Evolutionary conservation across 2,888 invertebrate species (phyloP).

Genomic region (Aelia acuminata): DNA sequence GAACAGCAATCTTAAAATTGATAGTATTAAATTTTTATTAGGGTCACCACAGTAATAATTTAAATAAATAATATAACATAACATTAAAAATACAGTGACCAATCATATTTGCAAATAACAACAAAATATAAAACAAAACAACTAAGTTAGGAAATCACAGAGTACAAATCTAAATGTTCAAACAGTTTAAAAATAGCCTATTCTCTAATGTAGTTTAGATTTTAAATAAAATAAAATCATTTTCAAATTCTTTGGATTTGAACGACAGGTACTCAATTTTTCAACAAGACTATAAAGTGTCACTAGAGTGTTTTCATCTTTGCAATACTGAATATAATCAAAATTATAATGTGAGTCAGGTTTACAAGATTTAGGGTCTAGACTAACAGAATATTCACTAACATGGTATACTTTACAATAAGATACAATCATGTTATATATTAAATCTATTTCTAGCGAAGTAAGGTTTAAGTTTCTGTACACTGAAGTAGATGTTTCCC

Average conservation of each 20-base stretch:
- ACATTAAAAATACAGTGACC: not conserved
- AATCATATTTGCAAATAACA: not conserved
- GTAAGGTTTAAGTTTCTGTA: constrained; percentile 19
- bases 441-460: constrained; percentile 39
- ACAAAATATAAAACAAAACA: not conserved
- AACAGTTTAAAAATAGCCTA: not conserved
- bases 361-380: not conserved
- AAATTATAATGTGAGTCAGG: constrained; percentile 45
- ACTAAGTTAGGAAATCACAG: not conserved
- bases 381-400: not conserved
- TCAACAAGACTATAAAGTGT: constrained; percentile 14
- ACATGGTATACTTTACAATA: constrained; percentile 50
- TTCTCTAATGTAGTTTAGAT: not conserved
- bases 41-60: not conserved
- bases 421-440: constrained; percentile 18
- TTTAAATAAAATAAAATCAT: constrained; percentile 35
- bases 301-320: constrained; percentile 23
- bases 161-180: not conserved
- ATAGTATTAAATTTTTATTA: not conserved
- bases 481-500: constrained; percentile 36
- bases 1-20: not conserved
- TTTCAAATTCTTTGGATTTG: constrained; percentile 40
- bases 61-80: not conserved
- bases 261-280: constrained; percentile 34
- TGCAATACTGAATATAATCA: constrained; percentile 46